Evolutionary conservation across 2,797 vertebrate species (phyloP).

Genomic region (Acanthurus tractus): DNA sequence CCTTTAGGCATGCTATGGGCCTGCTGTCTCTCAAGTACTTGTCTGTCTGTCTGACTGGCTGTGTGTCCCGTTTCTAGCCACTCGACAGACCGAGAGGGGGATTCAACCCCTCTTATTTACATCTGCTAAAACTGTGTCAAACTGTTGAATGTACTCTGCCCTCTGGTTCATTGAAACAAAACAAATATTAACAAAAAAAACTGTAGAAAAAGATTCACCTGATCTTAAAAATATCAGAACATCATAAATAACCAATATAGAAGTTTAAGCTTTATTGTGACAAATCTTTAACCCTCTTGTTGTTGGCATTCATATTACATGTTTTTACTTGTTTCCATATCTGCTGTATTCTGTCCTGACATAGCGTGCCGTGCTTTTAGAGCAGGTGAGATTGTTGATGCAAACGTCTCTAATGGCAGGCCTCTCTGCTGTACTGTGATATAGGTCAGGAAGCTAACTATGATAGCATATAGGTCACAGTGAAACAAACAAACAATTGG

Average conservation of each 20-base stretch:
- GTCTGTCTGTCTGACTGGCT: conserved; percentile 75
- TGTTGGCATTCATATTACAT: conserved; percentile 35
- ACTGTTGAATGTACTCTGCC: conserved; percentile 22
- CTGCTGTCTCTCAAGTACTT: conserved; percentile 76
- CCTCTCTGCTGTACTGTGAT: conserved; percentile 39
- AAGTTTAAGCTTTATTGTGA: background rate
- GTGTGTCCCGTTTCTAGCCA: conserved; percentile 76
- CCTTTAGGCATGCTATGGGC: conserved; percentile 85
- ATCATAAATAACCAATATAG: background rate
- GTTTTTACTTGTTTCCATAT: conserved; percentile 5
- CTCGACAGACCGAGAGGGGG: conserved; percentile 54
- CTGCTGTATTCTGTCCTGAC: conserved; percentile 16
- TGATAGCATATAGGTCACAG: conserved; percentile 62
- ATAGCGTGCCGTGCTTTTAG: conserved; percentile 41
- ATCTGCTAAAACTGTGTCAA: conserved; percentile 37
- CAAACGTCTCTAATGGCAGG: conserved; percentile 18
- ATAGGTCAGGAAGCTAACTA: conserved; percentile 51
- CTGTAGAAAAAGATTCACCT: conserved; percentile 7
- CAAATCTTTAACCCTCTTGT: conserved; percentile 14
- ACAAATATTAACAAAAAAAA: background rate
- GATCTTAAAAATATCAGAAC: background rate
- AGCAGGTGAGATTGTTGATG: conserved; percentile 31
- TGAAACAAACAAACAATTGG: conserved; percentile 56
- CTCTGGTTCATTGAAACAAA: conserved; percentile 28
- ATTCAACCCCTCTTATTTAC: conserved; percentile 24